A percentile compares a stretch with the other conserved stretches of the same genome.
Conservation (phyloP, 2,797 vertebrate species). For the Antennarius maculatus region DNA sequence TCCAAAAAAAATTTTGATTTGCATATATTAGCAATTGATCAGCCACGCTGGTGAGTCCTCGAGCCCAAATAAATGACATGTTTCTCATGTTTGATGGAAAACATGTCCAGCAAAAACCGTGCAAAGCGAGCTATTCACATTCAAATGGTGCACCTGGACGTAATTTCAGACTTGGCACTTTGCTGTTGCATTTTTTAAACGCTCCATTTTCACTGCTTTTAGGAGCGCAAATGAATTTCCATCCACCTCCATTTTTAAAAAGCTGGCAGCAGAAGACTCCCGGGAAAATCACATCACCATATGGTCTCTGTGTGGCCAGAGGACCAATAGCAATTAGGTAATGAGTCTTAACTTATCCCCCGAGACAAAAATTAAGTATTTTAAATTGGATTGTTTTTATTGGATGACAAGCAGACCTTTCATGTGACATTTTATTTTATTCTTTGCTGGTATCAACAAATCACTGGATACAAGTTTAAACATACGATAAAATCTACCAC, state of each 20-base stretch:
- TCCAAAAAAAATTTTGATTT: too few species aligned
- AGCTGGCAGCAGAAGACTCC: neutral
- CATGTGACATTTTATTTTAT: neutral
- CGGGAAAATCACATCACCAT: constrained; percentile 8
- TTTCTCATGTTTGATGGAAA: constrained; percentile 4
- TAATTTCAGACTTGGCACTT: neutral
- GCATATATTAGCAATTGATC: neutral
- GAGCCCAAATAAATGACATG: too few species aligned
- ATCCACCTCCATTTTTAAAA: constrained; percentile 2
- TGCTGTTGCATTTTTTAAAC: constrained; percentile 19
- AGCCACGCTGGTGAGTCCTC: neutral
- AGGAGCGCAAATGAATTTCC: constrained; percentile 5
- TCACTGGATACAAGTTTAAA: neutral
- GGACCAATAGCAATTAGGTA: constrained; percentile 9
- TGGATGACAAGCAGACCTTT: neutral
- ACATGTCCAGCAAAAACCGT: neutral
- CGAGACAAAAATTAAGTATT: constrained; percentile 2
- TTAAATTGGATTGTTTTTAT: neutral
- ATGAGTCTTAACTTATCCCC: constrained; percentile 15
- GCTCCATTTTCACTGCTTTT: neutral
- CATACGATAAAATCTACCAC: neutral
- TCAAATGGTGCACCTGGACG: neutral
- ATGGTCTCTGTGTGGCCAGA: neutral
- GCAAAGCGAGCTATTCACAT: neutral
- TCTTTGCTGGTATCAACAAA: neutral